These are phyloP conservation scores for Pherbina coryleti DNA, from an alignment of 2,888 invertebrate genomes.

Conservation along the genomic window DNA sequence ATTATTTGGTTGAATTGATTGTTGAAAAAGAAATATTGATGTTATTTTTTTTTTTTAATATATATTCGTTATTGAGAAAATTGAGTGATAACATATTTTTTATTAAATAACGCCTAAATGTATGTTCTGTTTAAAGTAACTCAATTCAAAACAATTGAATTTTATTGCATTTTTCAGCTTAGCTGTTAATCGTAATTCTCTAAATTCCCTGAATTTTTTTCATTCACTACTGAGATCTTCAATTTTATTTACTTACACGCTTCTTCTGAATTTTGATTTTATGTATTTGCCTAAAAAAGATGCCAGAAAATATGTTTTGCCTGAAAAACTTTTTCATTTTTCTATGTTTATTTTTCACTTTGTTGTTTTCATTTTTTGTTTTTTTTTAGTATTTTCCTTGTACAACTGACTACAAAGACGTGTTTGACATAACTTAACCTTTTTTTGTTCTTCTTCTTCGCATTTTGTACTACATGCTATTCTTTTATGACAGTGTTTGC, in stretches of 20 bases:
- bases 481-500: neutral
- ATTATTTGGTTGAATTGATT: no score
- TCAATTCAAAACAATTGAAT: no score
- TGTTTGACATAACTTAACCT: constrained; percentile 36
- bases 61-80: no score
- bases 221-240: no score
- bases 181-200: no score
- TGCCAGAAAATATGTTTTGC: constrained; percentile 16
- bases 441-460: neutral
- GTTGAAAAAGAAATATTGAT: neutral
- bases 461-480: neutral
- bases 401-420: constrained; percentile 18
- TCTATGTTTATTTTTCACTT: neutral
- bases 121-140: no score
- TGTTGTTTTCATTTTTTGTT: neutral
- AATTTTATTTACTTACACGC: no score
- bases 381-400: neutral
- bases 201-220: no score
- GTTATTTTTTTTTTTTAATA: neutral
- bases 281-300: constrained; percentile 20
- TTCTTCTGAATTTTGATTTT: no score
- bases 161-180: no score
- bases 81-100: no score
- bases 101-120: no score
- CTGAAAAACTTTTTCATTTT: neutral